Evolutionary conservation across 2,888 invertebrate species (phyloP), one percentile per base, ranked within the genome.

Genomic region (Calephelis perditalis): DNA sequence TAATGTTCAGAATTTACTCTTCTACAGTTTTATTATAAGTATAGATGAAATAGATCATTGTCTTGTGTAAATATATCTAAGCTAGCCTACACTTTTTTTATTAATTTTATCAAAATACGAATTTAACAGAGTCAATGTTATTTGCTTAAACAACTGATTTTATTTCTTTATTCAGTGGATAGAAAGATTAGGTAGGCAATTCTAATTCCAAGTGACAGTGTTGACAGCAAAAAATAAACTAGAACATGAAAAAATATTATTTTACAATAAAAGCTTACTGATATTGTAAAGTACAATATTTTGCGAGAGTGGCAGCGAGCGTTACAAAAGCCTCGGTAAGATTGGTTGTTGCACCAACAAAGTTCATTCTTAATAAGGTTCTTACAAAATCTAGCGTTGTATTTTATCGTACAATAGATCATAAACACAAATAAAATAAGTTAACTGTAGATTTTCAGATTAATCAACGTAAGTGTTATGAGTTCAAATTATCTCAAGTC

Each of bases 281-380:
- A 57, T 58, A 57, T 63, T 56, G 45, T 46, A 56, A 56, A 62
- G 59, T 61, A 62, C 59, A 61, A 46, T 63, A 61, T 47, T 58
- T 58, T 62, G 52, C 52, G 52, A 64, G 64, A 63, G 62, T 62
- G 57, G 60, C 59, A 58, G 59, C 62, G 65, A 62, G 63, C 61
- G 63, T 65, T 64, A 63, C 65, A 68, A 70, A 70, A 67, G 67
- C 63, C 65, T 65, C 65, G 15, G 36, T 61, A 59, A 64, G 65
- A 67, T 67, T 64, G 66, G 62, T 59, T 63, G 56, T 68, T 67
- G 67, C 68, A 65, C 57, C 63, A 67, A 59, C 63, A 61, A 63
- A 64, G 62, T 62, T 62, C 63, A 62, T 59, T 54, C 52, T 54
- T 54, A 54, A 54, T 54, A 54, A 35, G 36, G 35, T 54, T 54